Evolutionary conservation across 1,140 invertebrate species (phyloP).

Genomic region (Oscheius sp.): DNA sequence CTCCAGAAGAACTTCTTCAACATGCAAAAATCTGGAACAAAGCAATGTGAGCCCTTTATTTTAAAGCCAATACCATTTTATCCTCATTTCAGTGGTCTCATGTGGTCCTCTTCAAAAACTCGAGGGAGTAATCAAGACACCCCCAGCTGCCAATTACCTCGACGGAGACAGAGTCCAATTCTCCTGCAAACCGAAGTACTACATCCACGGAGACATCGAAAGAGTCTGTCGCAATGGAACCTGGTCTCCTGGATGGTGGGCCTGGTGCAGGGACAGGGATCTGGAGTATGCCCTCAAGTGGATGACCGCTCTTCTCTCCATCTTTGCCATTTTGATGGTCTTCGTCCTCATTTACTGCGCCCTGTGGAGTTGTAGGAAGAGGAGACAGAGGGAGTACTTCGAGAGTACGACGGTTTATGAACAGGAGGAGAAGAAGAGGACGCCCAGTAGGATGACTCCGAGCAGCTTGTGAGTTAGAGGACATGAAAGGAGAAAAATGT

Average conservation of each 20-base stretch:
- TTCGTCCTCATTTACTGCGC: constrained; percentile 37
- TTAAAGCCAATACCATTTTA: not conserved
- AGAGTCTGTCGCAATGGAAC: constrained; percentile 54
- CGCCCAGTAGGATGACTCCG: not conserved
- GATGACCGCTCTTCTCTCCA: constrained; percentile 41
- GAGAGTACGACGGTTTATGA: not conserved
- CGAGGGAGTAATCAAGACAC: constrained; percentile 51
- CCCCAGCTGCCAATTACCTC: constrained; percentile 50
- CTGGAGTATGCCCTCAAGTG: constrained; percentile 42
- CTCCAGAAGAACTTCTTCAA: constrained; percentile 44
- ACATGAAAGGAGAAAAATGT: not conserved
- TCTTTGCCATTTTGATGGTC: constrained; percentile 31
- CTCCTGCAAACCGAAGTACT: constrained; percentile 56
- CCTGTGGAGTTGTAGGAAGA: constrained; percentile 25
- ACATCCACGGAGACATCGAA: constrained; percentile 52
- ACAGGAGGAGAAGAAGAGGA: constrained; percentile 6
- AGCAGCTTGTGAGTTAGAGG: not conserved
- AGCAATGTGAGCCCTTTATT: constrained; percentile 31
- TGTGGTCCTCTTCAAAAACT: constrained; percentile 46
- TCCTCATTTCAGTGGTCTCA: constrained; percentile 44
- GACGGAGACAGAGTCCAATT: constrained; percentile 52
- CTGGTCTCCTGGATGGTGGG: constrained; percentile 50
- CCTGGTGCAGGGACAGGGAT: constrained; percentile 40
- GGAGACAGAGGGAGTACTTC: constrained; percentile 10
- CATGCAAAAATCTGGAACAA: constrained; percentile 44